Conservation (phyloP, 53 echinoderm and acorn worm species). For the Echinometra lucunter region DNA sequence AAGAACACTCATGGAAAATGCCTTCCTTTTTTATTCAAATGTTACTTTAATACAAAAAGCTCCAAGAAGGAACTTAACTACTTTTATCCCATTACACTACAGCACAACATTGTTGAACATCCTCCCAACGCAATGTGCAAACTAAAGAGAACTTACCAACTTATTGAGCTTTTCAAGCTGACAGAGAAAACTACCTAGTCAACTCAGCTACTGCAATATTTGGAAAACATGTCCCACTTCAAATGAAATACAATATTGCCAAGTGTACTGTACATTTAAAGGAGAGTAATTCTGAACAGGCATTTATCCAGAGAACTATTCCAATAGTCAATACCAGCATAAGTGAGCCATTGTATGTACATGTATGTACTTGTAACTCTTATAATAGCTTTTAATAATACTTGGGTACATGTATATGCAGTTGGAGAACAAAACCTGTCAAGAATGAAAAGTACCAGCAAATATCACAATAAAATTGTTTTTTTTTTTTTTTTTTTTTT, state of each 20-base stretch:
- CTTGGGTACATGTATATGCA: neutral
- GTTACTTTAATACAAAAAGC: neutral
- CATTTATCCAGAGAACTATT: too few species aligned
- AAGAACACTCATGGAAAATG: neutral
- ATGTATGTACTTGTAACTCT: too few species aligned
- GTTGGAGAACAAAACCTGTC: neutral
- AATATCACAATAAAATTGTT: neutral
- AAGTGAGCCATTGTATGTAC: neutral
- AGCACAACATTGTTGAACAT: too few species aligned
- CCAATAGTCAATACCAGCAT: conserved; percentile 5
- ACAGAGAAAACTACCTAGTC: neutral
- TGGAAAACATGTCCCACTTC: neutral
- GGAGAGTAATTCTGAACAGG: too few species aligned
- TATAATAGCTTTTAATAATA: too few species aligned
- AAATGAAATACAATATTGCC: neutral
- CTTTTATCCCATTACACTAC: too few species aligned
- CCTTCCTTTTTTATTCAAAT: neutral
- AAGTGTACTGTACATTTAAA: neutral
- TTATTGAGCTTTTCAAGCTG: neutral
- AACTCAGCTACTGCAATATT: neutral
- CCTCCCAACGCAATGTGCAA: too few species aligned
- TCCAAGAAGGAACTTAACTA: too few species aligned
- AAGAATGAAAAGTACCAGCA: neutral
- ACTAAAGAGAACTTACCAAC: neutral
- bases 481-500: too few species aligned